A percentile compares a stretch with the other conserved stretches of the same genome.
phyloP scores from a whole-genome alignment of 1,140 invertebrate species.

The Zelostemma sp. region DNA sequence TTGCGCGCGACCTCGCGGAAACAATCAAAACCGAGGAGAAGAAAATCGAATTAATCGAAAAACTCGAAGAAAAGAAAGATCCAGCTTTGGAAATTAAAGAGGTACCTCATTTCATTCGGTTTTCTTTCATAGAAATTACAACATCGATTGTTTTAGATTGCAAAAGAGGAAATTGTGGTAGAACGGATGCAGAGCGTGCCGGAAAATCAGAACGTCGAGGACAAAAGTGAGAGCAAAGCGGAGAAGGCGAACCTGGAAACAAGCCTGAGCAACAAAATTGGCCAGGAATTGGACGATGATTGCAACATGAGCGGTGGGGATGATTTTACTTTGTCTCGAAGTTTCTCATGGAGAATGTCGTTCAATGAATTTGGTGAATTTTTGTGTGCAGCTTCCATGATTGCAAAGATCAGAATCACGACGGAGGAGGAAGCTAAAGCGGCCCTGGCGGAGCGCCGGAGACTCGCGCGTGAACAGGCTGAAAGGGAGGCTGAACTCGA shows the following conservation, averaged over 20 bases:
- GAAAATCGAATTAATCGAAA: conserved; percentile 50
- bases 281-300: conserved; percentile 56
- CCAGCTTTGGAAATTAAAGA: conserved; percentile 61
- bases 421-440: conserved; percentile 93
- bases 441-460: conserved; percentile 85
- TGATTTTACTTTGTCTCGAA: not conserved
- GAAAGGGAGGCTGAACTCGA: conserved; percentile 88
- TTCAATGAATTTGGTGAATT: not conserved
- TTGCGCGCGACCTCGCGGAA: conserved; percentile 57
- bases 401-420: conserved; percentile 80
- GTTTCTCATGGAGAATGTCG: not conserved
- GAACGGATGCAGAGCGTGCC: conserved; percentile 28
- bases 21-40: conserved; percentile 66
- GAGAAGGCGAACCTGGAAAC: conserved; percentile 52
- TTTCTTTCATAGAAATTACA: too few species aligned
- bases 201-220: conserved; percentile 61
- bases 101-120: too few species aligned
- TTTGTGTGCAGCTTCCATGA: conserved; percentile 76
- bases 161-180: not conserved
- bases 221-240: conserved; percentile 49
- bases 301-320: conserved; percentile 65
- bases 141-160: not conserved
- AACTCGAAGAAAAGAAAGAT: conserved; percentile 64
- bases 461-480: conserved; percentile 86
- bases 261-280: conserved; percentile 44